phyloP scores from a whole-genome alignment of 2,888 invertebrate species.

The Galeopsomyia nigrocyanea region DNA sequence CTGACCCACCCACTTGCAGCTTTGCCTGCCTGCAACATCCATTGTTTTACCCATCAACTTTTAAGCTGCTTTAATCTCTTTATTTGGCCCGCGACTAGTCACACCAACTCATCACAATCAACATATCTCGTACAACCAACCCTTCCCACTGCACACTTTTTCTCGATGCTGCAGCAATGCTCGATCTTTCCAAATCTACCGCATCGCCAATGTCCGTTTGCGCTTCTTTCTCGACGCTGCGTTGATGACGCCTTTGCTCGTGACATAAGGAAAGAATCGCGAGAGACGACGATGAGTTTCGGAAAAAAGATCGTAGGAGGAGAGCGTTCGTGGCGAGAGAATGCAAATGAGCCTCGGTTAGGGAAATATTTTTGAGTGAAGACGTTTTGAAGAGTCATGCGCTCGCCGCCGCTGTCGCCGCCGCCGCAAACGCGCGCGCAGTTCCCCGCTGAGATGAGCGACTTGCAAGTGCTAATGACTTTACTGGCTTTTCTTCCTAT shows the following conservation, averaged over 20 bases:
- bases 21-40: not conserved
- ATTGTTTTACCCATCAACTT: conserved; percentile 48
- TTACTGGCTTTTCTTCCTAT: conserved; percentile 9
- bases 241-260: not conserved
- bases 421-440: conserved; percentile 1
- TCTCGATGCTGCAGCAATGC: too few relatives aligned
- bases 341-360: conserved; percentile 50
- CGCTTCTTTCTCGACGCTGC: not conserved
- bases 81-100: conserved; percentile 47
- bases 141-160: too few relatives aligned
- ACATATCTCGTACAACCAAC: too few relatives aligned
- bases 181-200: conserved; percentile 51
- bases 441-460: conserved; percentile 3
- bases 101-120: conserved; percentile 43
- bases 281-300: conserved; percentile 1
- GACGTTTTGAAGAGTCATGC: conserved; percentile 40
- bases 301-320: conserved; percentile 7
- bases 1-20: conserved; percentile 33
- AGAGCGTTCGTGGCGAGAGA: conserved; percentile 23
- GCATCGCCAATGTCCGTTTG: conserved; percentile 2
- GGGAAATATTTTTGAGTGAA: conserved; percentile 39
- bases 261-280: too few relatives aligned
- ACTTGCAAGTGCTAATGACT: conserved; percentile 15
- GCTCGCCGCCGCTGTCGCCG: conserved; percentile 2
- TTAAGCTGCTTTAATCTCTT: conserved; percentile 56